Evolutionary conservation across 1,140 invertebrate genomes (phyloP).

Genomic region (Tenebrio molitor): DNA sequence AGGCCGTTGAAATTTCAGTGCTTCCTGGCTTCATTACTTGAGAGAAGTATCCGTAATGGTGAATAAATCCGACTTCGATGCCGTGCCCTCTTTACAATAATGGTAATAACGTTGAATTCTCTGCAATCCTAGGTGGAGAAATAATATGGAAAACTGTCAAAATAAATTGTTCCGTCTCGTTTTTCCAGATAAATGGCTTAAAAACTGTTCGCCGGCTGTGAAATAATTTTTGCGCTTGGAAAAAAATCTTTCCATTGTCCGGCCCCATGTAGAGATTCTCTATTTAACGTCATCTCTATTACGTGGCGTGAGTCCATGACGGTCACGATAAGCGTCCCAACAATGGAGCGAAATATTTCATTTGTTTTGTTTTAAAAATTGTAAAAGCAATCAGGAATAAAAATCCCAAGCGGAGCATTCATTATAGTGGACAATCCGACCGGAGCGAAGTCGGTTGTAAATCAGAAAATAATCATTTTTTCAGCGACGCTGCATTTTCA

Average conservation of each 20-base stretch:
- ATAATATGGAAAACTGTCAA: too few relatives aligned
- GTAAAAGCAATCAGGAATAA: constrained; percentile 23
- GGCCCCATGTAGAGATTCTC: background rate
- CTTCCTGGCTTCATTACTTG: too few relatives aligned
- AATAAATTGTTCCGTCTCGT: too few relatives aligned
- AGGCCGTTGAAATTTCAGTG: too few relatives aligned
- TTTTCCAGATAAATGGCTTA: too few relatives aligned
- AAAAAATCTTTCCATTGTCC: background rate
- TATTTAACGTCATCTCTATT: constrained; percentile 35
- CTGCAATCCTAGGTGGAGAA: too few relatives aligned
- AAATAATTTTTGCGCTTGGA: too few relatives aligned
- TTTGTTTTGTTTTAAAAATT: constrained; percentile 39
- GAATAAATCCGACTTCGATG: too few relatives aligned
- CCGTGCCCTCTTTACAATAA: too few relatives aligned
- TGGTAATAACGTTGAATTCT: too few relatives aligned
- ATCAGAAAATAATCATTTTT: constrained; percentile 40
- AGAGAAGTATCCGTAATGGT: too few relatives aligned
- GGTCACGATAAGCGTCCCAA: constrained; percentile 40
- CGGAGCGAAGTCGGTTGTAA: constrained; percentile 10
- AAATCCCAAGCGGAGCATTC: constrained; percentile 9
- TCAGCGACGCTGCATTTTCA: constrained; percentile 18
- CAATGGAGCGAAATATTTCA: constrained; percentile 41
- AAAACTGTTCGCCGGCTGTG: too few relatives aligned
- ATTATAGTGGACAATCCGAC: constrained; percentile 34
- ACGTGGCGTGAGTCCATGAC: constrained; percentile 37